phyloP scores from a whole-genome alignment of 2,113 vertebrate species.

The Oncorhynchus mykiss region DNA sequence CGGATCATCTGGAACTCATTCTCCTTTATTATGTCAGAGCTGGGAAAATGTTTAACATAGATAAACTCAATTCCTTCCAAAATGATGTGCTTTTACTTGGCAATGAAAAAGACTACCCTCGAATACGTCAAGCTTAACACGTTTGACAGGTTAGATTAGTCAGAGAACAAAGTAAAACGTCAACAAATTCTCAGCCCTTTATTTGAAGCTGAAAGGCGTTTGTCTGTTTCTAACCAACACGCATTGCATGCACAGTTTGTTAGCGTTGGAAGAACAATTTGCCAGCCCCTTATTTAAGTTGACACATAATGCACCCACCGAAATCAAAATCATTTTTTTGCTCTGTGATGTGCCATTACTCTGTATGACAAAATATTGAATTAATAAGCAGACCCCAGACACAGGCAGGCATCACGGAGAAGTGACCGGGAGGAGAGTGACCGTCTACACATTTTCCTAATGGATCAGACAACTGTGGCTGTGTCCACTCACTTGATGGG shows the following conservation, averaged over 20 bases:
- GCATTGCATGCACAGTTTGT: conserved; percentile 22
- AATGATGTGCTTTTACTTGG: conserved; percentile 70
- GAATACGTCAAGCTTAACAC: conserved; percentile 55
- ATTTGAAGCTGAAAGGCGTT: conserved; percentile 36
- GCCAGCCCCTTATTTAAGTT: conserved; percentile 15
- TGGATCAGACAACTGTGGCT: background rate
- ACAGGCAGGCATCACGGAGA: background rate
- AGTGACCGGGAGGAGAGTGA: background rate
- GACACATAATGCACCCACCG: conserved; percentile 7
- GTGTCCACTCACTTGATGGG: background rate
- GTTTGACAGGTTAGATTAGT: conserved; percentile 72
- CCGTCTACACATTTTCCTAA: background rate
- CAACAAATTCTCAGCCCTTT: conserved; percentile 47
- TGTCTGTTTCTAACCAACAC: conserved; percentile 27
- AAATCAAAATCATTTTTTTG: conserved; percentile 17
- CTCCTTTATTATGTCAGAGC: conserved; percentile 53
- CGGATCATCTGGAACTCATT: conserved; percentile 76
- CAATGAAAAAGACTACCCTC: conserved; percentile 65
- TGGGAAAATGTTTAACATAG: no score
- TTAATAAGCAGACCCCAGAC: conserved; percentile 26
- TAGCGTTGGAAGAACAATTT: conserved; percentile 12
- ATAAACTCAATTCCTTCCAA: conserved; percentile 22
- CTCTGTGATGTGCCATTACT: conserved; percentile 6
- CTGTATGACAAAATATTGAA: conserved; percentile 16
- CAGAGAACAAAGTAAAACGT: conserved; percentile 46